phyloP scores from a whole-genome alignment of 2,113 vertebrate species.

The Ceyx melanurus region DNA sequence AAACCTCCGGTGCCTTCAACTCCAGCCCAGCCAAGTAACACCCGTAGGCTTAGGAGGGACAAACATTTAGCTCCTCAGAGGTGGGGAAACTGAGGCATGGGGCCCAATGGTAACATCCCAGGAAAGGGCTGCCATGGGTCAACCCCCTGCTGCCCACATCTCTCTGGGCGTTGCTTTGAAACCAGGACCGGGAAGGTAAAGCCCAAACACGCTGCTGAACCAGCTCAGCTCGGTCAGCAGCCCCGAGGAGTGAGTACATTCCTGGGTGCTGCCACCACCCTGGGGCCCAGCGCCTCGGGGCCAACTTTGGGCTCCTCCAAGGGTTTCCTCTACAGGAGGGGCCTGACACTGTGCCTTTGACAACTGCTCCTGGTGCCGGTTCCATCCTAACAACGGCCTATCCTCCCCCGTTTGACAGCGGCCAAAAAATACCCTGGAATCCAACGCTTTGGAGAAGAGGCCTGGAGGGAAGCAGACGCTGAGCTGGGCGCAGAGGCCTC shows the following conservation, averaged over 20 bases:
- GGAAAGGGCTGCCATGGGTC: neutral
- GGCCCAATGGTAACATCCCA: neutral
- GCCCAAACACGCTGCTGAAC: constrained; percentile 34
- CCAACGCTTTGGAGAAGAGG: neutral
- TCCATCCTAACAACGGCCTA: neutral
- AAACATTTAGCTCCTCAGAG: fast-evolving
- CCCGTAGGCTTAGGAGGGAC: fast-evolving
- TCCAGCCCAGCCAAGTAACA: fast-evolving
- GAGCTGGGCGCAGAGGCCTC: neutral
- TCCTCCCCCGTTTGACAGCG: neutral
- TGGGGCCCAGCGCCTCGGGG: neutral
- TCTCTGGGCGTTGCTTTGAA: neutral
- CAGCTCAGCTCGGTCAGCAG: neutral
- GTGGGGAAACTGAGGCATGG: neutral
- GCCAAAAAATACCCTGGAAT: neutral
- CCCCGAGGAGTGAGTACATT: neutral
- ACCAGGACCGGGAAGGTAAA: neutral
- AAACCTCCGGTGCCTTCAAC: neutral
- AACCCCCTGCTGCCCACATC: neutral
- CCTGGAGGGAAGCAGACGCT: neutral
- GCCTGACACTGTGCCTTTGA: fast-evolving
- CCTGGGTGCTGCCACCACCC: constrained; percentile 11
- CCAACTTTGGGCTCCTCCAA: neutral
- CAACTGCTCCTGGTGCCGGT: neutral
- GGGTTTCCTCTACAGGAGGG: neutral